phyloP scores from a whole-genome alignment of 1,140 invertebrate species.

The Caerostris extrusa region DNA sequence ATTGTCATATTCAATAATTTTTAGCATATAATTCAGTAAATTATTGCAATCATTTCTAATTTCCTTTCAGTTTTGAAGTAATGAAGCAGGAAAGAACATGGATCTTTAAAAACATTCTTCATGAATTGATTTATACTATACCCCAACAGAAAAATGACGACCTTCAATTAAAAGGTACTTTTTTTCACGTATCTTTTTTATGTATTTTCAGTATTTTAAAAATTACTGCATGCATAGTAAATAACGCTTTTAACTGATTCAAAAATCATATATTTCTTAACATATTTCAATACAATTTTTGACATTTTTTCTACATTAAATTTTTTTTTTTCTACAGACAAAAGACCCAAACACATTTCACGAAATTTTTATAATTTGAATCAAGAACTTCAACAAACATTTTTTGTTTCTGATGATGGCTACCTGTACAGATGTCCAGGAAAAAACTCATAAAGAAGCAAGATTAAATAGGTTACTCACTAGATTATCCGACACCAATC shows the following conservation, averaged over 20 bases:
- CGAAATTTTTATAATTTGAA: background rate
- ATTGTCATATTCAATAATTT: too few species aligned
- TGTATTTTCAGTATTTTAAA: too few species aligned
- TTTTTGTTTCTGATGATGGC: background rate
- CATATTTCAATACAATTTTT: too few species aligned
- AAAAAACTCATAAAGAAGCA: background rate
- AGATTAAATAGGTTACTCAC: background rate
- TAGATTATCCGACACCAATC: background rate
- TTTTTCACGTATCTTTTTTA: background rate
- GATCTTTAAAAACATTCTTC: background rate
- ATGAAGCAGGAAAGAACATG: background rate
- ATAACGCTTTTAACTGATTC: too few species aligned
- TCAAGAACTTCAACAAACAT: background rate
- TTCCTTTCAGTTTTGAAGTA: background rate
- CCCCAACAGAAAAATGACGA: background rate
- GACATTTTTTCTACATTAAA: background rate
- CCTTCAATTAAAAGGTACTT: background rate
- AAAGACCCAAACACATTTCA: background rate
- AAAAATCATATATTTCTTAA: too few species aligned
- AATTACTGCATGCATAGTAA: too few species aligned
- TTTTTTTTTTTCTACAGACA: background rate
- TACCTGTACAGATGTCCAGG: background rate
- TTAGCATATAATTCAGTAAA: background rate
- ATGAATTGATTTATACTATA: background rate
- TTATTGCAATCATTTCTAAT: background rate